Evolutionary conservation across 2,113 vertebrate species (phyloP).

Genomic region (Gracilinanus agilis): DNA sequence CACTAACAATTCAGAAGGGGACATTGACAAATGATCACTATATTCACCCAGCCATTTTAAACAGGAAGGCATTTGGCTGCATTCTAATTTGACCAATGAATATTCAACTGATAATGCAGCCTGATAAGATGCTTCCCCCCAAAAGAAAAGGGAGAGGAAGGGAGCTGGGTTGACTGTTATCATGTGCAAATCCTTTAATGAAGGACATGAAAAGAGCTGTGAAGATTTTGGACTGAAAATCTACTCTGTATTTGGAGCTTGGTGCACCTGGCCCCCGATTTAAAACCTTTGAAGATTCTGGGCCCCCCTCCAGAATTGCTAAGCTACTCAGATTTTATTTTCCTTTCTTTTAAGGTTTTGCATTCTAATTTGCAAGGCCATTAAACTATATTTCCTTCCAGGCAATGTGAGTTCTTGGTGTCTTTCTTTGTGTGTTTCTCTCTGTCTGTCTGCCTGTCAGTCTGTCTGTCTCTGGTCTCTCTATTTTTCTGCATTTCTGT

Average conservation of each 20-base stretch:
- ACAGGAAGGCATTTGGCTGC: constrained; percentile 84
- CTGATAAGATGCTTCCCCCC: constrained; percentile 68
- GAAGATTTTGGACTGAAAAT: constrained; percentile 63
- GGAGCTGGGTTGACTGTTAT: constrained; percentile 69
- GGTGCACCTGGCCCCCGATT: constrained; percentile 55
- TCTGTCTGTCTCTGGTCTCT: not conserved
- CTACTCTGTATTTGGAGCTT: constrained; percentile 54
- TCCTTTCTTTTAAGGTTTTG: constrained; percentile 49
- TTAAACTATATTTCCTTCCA: constrained; percentile 59
- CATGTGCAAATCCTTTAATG: constrained; percentile 79
- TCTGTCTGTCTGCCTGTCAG: no score
- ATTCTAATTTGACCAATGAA: constrained; percentile 83
- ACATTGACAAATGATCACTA: constrained; percentile 86
- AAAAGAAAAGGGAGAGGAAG: constrained; percentile 70
- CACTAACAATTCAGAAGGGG: constrained; percentile 83
- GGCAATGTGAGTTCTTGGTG: not conserved
- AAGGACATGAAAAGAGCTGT: constrained; percentile 70
- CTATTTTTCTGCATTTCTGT: not conserved
- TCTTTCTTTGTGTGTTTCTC: no score
- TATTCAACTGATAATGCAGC: constrained; percentile 81
- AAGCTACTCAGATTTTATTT: constrained; percentile 12
- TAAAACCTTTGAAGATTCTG: constrained; percentile 57
- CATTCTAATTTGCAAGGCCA: constrained; percentile 19
- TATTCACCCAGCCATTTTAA: constrained; percentile 85
- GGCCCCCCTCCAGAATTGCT: constrained; percentile 48